Base-by-base conservation (phyloP, 2,113 vertebrate genomes). In the Macaca mulatta region DNA sequence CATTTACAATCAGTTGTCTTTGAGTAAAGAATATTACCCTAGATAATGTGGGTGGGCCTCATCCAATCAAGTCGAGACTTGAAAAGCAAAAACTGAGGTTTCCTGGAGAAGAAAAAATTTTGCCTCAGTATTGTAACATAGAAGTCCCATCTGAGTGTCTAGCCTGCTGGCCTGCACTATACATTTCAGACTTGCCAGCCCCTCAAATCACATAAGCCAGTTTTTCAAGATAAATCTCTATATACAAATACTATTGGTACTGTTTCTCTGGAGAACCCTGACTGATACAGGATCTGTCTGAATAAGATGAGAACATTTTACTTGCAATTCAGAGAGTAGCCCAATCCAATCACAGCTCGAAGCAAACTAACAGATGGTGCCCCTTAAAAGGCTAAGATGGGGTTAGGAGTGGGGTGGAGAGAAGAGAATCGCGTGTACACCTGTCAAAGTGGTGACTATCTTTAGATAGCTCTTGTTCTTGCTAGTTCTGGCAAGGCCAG, bases 21-120 rank as follows among this genome's bases (percentile, higher is more conserved):
- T 93, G 55, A 69, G 74, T 13, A 40, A 80, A 87, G 16, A 43
- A 72, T 27, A 32, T 38, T 27, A 25, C 16, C 50, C 22, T 91
- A 5, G 23, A 81, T 67, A 50, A 69, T 8, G 17, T 38, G 45
- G 4, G 30, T 84, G 9, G 8, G 40, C 6, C 6, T 79, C n/a
- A 81, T 69, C 22, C 52, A 80, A 74, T 87, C 84, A 90, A 70
- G 45, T n/a, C 55, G 87, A 70, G 77, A 64, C 27, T n/a, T 50
- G 23, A n/a, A 72, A 18, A 88, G 32, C 20, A 84, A 86, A 94
- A 81, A 5, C 20, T 52, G 14, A 89, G 11, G 17, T 59, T 93
- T 90, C 22, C 55, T 27, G 0, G 30, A 79, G 55, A 77, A 77
- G 40, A 61, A 95, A 64, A 55, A 78, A 70, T 84, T 96, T 48